Conservation (phyloP, 2,113 vertebrate species). For the Lepidothrix coronata region DNA sequence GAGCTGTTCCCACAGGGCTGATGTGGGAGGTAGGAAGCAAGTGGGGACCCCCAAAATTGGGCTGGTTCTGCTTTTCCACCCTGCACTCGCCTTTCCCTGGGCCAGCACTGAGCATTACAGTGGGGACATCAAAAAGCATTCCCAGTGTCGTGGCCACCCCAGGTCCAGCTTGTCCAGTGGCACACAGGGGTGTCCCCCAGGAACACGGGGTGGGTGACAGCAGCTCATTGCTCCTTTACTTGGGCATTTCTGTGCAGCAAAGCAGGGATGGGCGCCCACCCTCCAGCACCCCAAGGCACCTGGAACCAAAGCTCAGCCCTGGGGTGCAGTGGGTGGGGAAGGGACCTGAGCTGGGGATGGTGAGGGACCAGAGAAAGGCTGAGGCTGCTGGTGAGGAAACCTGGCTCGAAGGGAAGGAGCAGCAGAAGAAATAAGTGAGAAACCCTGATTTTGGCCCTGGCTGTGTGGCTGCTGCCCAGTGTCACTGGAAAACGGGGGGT, state of each 20-base stretch:
- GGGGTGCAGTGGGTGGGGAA: neutral
- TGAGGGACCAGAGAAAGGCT: neutral
- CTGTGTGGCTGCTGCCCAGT: neutral
- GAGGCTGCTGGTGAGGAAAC: neutral
- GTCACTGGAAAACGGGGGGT: neutral
- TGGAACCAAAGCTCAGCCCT: neutral
- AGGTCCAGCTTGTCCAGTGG: neutral
- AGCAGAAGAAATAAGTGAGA: neutral
- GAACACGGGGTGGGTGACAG: rapidly evolving
- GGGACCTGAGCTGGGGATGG: neutral
- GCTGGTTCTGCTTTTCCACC: neutral
- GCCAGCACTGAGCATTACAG: rapidly evolving
- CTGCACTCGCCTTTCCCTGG: neutral
- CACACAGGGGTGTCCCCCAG: neutral
- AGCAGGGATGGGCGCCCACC: neutral
- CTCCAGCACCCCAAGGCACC: neutral
- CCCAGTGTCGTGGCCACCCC: neutral
- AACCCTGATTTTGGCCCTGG: rapidly evolving
- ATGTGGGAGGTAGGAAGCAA: neutral
- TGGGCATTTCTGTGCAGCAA: neutral
- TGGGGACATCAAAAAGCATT: neutral
- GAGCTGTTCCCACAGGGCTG: neutral
- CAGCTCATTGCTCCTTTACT: neutral
- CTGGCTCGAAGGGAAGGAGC: neutral
- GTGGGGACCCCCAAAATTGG: neutral